These are phyloP conservation scores for Hystrix brachyura DNA, from an alignment of 2,113 vertebrate genomes.

Conservation along the genomic window DNA sequence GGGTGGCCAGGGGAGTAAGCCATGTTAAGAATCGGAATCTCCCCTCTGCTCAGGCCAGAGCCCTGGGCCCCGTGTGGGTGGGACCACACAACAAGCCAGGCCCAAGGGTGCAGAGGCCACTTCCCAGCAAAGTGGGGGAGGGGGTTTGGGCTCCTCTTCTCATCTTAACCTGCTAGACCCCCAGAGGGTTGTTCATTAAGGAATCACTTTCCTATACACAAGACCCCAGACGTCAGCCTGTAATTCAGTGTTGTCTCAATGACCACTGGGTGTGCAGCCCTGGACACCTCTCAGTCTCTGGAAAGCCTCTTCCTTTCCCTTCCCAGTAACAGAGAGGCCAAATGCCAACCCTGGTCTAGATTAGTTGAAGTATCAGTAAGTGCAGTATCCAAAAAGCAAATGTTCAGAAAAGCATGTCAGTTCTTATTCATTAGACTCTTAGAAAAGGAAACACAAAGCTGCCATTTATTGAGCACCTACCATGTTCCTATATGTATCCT, in stretches of 20 bases:
- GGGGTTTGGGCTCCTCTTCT: background rate
- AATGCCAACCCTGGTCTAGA: background rate
- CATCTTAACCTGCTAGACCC: background rate
- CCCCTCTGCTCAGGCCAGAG: too few species aligned
- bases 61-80: too few species aligned
- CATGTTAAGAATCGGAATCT: too few species aligned
- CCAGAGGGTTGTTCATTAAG: background rate
- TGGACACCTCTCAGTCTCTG: background rate
- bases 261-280: background rate
- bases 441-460: background rate
- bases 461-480: background rate
- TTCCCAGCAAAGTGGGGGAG: background rate
- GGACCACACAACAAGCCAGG: too few species aligned
- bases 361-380: background rate
- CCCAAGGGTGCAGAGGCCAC: background rate
- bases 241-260: background rate
- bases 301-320: background rate
- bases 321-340: background rate
- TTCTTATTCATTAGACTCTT: background rate
- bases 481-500: rapidly evolving
- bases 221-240: background rate
- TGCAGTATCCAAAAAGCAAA: background rate
- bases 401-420: background rate
- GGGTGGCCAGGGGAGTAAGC: too few species aligned
- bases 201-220: background rate